phyloP scores from a whole-genome alignment of 2,113 vertebrate species.

The Chiloscyllium plagiosum region DNA sequence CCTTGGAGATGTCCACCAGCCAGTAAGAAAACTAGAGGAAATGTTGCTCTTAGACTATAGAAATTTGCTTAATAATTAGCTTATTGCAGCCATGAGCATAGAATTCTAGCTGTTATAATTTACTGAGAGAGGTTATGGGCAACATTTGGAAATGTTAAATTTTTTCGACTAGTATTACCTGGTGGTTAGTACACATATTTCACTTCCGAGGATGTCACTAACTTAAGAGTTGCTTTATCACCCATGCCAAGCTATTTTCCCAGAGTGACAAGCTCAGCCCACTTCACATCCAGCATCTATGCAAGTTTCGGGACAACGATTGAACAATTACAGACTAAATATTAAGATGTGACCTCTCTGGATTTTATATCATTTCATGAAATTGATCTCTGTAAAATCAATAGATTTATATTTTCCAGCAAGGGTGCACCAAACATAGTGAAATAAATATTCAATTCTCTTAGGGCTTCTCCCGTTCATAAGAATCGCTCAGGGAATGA shows the following conservation, averaged over 20 bases:
- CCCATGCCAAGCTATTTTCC: neutral
- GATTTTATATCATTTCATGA: neutral
- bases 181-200: neutral
- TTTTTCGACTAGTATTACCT: neutral
- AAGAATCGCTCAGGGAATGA: neutral
- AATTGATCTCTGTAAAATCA: neutral
- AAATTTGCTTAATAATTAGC: neutral
- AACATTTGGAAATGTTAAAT: neutral
- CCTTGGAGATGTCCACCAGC: too few relatives aligned
- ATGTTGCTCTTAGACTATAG: neutral
- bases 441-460: neutral
- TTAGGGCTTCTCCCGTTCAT: neutral
- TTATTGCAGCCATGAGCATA: neutral
- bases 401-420: neutral
- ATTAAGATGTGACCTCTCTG: neutral
- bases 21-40: too few relatives aligned
- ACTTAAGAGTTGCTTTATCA: neutral
- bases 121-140: neutral
- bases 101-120: neutral
- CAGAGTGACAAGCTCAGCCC: neutral
- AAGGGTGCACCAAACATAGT: neutral
- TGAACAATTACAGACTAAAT: neutral
- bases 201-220: neutral
- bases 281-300: neutral
- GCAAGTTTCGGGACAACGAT: neutral